Evolutionary conservation across 2,797 vertebrate species (phyloP).

Genomic region (Carapus acus): DNA sequence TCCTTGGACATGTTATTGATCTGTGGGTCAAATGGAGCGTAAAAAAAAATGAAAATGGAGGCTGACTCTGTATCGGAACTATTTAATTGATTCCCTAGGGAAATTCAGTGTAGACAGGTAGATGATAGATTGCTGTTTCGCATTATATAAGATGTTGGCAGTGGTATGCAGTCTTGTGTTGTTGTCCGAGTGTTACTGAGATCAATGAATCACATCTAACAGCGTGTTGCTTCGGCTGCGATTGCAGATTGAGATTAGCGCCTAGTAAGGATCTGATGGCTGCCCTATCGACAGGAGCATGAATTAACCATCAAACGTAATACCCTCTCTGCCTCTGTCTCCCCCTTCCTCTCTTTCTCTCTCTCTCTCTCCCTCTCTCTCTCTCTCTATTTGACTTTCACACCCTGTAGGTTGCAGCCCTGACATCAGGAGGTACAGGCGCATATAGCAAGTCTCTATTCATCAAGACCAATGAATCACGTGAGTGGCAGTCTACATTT

Average conservation of each 20-base stretch:
- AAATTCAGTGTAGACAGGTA: too few species aligned
- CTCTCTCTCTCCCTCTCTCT: constrained; percentile 5
- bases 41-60: too few species aligned
- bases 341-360: constrained; percentile 7
- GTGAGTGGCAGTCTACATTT: constrained; percentile 66
- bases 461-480: constrained; percentile 92
- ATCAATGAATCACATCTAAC: constrained; percentile 8
- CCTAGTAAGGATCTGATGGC: constrained; percentile 23
- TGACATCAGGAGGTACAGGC: constrained; percentile 79
- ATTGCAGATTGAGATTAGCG: constrained; percentile 20
- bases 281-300: constrained; percentile 19
- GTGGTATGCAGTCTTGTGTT: constrained; percentile 1
- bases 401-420: constrained; percentile 83
- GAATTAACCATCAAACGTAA: constrained; percentile 29
- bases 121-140: too few species aligned
- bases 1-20: too few species aligned
- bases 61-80: too few species aligned
- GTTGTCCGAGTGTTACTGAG: constrained; percentile 9
- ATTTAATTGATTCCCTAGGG: too few species aligned
- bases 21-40: too few species aligned
- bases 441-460: constrained; percentile 85
- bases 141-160: not conserved
- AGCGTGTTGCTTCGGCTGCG: constrained; percentile 1
- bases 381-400: constrained; percentile 15
- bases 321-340: constrained; percentile 3